Percentiles rank a stretch among this genome's conserved stretches.
phyloP scores from a whole-genome alignment of 2,113 vertebrate genomes.

The Oreamnos americanus region DNA sequence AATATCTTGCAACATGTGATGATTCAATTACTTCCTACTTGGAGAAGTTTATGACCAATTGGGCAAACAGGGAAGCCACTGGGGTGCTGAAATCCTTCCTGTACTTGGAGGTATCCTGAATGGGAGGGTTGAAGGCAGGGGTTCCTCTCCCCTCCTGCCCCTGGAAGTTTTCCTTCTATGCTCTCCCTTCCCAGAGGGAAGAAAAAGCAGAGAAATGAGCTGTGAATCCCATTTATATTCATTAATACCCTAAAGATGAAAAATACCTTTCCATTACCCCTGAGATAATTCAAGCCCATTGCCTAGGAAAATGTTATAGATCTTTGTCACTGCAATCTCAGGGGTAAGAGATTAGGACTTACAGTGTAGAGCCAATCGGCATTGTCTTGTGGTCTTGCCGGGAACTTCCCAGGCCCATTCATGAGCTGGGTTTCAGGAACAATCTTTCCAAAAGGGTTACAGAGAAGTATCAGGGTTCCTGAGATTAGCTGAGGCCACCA shows the following conservation, averaged over 20 bases:
- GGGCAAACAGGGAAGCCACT: neutral
- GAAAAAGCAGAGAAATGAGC: constrained; percentile 71
- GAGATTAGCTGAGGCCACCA: neutral
- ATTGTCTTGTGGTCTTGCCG: neutral
- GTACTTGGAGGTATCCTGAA: neutral
- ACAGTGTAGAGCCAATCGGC: neutral
- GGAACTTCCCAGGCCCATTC: neutral
- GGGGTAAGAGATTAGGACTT: constrained; percentile 52
- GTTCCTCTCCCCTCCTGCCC: neutral
- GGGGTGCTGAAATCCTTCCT: neutral
- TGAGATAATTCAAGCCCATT: constrained; percentile 77
- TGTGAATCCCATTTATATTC: constrained; percentile 78
- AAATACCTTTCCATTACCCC: constrained; percentile 77
- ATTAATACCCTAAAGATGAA: constrained; percentile 82
- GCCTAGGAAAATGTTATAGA: constrained; percentile 75
- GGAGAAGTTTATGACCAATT: neutral
- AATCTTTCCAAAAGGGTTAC: neutral
- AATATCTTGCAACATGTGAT: neutral
- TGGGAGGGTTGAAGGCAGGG: neutral
- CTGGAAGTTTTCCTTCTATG: constrained; percentile 37
- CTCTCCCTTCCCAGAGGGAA: constrained; percentile 34
- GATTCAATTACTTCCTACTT: neutral
- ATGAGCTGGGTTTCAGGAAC: neutral
- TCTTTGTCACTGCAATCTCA: constrained; percentile 72
- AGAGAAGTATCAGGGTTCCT: neutral